Conservation (phyloP, 2,113 vertebrate genomes). For the Crotalus helleri region DNA sequence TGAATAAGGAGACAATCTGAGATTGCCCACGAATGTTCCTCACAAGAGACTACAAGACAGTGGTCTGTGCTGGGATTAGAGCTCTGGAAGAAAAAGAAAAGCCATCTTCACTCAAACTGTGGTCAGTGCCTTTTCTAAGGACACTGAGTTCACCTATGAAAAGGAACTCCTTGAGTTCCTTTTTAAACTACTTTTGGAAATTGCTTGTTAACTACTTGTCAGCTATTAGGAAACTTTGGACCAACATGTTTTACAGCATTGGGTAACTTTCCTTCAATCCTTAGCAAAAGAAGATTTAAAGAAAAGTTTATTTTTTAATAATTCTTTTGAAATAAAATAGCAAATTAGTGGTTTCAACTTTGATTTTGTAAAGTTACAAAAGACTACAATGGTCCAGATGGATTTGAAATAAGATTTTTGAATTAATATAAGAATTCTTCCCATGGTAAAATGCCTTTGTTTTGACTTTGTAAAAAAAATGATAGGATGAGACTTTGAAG, state of each 20-base stretch:
- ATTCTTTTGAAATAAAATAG: not conserved
- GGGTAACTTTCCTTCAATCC: not conserved
- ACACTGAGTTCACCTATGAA: not conserved
- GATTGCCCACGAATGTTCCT: not conserved
- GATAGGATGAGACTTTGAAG: not conserved
- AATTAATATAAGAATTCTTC: not conserved
- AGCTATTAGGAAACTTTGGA: not conserved
- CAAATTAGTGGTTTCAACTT: not conserved
- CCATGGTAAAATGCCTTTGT: not conserved
- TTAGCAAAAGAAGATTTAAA: not conserved
- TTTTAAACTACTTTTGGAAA: not conserved
- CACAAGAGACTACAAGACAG: not conserved
- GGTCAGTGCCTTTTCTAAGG: not conserved
- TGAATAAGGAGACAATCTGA: not conserved
- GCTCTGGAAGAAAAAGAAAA: not conserved
- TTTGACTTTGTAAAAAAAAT: not conserved
- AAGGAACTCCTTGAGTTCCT: not conserved
- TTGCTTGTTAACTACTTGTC: not conserved
- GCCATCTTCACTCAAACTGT: not conserved
- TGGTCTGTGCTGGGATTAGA: not conserved
- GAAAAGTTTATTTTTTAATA: not conserved
- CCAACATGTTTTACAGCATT: not conserved
- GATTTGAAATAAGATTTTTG: not conserved
- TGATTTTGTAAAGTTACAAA: not conserved
- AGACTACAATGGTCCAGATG: not conserved